Conservation (phyloP, 2,113 vertebrate species). For the Syrmaticus mikado region DNA sequence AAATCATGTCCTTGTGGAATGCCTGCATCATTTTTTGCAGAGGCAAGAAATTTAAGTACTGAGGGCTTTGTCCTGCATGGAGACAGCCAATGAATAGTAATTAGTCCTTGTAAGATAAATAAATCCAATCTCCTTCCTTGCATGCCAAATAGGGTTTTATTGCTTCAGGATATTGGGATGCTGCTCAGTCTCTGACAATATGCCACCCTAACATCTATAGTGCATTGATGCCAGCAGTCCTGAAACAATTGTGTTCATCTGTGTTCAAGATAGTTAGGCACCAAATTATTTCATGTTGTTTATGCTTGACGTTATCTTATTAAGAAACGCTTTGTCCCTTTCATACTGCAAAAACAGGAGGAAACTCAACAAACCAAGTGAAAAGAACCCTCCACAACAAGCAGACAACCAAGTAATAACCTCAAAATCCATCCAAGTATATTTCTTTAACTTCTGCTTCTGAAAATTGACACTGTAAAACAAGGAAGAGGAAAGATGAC, state of each 20-base stretch:
- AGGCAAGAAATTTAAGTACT: background rate
- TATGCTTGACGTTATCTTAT: background rate
- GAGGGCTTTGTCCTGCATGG: conserved; percentile 29
- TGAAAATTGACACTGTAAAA: background rate
- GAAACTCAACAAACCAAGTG: background rate
- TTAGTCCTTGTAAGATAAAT: conserved; percentile 5
- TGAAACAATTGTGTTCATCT: background rate
- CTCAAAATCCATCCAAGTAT: background rate
- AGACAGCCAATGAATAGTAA: conserved; percentile 33
- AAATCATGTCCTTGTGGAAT: conserved; percentile 19
- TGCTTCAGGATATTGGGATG: background rate
- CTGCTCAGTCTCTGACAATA: background rate
- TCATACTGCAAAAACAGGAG: background rate
- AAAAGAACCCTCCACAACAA: no score
- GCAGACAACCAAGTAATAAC: no score
- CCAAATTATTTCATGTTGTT: background rate
- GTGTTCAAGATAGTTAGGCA: background rate
- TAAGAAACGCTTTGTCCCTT: background rate
- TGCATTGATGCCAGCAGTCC: background rate
- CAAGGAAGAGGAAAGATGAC: background rate
- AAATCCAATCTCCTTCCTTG: background rate
- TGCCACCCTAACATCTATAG: background rate
- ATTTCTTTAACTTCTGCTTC: background rate
- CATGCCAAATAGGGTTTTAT: background rate
- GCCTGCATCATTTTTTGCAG: background rate